Evolutionary conservation across 2,888 invertebrate species (phyloP), one percentile per base, ranked within the genome.

Genomic region (Agriopis leucophaearia): DNA sequence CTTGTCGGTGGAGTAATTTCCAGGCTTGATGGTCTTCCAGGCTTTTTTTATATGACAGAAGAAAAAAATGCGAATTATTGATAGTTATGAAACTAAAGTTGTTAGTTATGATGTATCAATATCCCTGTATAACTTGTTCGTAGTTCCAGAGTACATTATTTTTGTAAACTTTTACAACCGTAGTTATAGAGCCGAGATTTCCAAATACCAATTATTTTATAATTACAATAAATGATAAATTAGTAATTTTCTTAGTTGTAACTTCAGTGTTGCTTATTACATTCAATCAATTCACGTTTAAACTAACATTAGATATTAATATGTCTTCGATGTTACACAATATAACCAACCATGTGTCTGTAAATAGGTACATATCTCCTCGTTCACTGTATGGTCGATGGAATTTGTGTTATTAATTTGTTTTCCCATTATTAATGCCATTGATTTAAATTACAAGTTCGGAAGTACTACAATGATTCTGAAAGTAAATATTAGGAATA

Each of bases 401-500:
- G 54, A 47, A 40, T 50, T 12, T 38, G 38, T 64, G 38, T 42
- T 47, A 27, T 56, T 56, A 48, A 56, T 58, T 61, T 40, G 44
- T 51, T 64, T 64, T 51, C 12, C 13, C 6, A 58, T 44, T 44
- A 12, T 36, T 15, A 59, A 65, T 66, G 66, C 40, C 63, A 60
- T 59, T 63, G 16, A 15, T 45, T 63, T 52, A 8, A 60, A 61
- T 63, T 58, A 48, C 18, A 50, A 18, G 8, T 42, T 40, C 16
- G 18, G 9, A 54, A 54, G 3, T 57, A 48, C 50, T 8, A 48
- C 16, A 48, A 44, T n/a, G 18, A 54, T 75, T 71, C 42, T 42
- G n/a, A 72, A 38, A 48, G 10, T 68, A 66, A 74, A 64, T 51
- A 75, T 71, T 74, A 70, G 66, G 69, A 77, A 77, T 75, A 72